Percentiles rank a stretch among this genome's conserved stretches.
Conservation (phyloP, 2,888 invertebrate species). For the Stenoptilia bipunctidactyla region DNA sequence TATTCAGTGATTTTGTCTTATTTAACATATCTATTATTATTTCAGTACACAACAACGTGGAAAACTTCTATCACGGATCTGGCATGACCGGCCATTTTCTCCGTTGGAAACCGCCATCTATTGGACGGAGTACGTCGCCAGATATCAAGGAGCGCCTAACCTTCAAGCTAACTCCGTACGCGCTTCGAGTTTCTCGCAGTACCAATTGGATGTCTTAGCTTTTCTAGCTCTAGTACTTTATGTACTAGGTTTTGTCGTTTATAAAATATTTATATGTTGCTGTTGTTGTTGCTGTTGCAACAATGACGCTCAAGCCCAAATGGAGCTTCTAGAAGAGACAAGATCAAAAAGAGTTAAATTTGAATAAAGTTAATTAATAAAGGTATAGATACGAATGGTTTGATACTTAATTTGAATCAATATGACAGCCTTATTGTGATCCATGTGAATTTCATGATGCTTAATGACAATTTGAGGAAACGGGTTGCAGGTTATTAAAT, state of each 20-base stretch:
- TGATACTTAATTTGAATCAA: neutral
- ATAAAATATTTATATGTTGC: conserved; percentile 38
- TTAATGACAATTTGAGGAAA: too few relatives aligned
- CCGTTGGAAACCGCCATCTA: conserved; percentile 69
- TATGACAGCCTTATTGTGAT: neutral
- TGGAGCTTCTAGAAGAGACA: conserved; percentile 29
- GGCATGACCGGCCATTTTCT: conserved; percentile 64
- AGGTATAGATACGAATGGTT: neutral
- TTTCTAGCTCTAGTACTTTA: conserved; percentile 43
- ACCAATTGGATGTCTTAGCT: conserved; percentile 51
- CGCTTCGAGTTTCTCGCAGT: conserved; percentile 45
- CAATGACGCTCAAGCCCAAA: conserved; percentile 22
- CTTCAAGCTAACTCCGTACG: conserved; percentile 40
- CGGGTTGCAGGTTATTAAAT: too few relatives aligned
- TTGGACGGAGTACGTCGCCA: conserved; percentile 70
- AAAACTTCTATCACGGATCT: conserved; percentile 51
- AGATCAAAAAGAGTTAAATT: conserved; percentile 53
- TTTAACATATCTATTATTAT: conserved; percentile 13
- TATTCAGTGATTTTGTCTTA: conserved; percentile 1
- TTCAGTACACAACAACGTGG: conserved; percentile 51
- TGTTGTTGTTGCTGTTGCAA: conserved; percentile 44
- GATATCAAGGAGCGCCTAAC: conserved; percentile 52
- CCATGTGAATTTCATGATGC: neutral
- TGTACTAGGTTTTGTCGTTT: conserved; percentile 35
- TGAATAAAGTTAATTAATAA: too few relatives aligned